Evolutionary conservation across 2,113 vertebrate genomes (phyloP).

Genomic region (Opisthocomus hoazin): DNA sequence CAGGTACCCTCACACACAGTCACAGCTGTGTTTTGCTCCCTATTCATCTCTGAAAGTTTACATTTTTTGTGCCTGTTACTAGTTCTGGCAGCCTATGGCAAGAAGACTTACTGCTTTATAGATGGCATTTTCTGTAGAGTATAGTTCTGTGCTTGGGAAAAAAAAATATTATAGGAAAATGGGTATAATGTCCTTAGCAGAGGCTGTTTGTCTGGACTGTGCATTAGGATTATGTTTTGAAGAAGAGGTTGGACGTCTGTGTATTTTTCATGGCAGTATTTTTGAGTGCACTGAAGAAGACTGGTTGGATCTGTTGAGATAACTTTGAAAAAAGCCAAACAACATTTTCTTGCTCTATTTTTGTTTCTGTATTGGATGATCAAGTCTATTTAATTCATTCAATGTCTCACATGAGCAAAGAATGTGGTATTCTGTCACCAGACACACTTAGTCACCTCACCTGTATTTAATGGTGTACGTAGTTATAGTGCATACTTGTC

Average conservation of each 20-base stretch:
- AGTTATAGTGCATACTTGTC: background rate
- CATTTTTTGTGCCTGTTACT: background rate
- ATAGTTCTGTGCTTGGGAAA: background rate
- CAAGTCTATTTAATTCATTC: background rate
- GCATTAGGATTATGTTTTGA: background rate
- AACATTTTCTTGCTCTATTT: background rate
- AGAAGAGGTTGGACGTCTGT: background rate
- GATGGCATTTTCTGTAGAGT: background rate
- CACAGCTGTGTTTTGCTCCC: background rate
- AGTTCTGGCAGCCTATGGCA: background rate
- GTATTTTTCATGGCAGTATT: background rate
- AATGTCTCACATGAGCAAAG: background rate
- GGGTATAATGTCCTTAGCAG: accelerated
- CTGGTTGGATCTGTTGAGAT: background rate
- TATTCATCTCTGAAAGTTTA: background rate
- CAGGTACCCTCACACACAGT: background rate
- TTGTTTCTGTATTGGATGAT: background rate
- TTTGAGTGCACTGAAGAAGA: background rate
- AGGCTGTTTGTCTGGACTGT: background rate
- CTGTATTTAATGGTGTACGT: accelerated
- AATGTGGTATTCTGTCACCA: background rate
- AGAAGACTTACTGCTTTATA: background rate
- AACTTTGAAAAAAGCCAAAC: background rate
- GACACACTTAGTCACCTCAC: background rate
- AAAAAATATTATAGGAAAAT: background rate